Evolutionary conservation across 2,888 invertebrate genomes (phyloP), one percentile per base, ranked within the genome.

Genomic region (Nudaria mundana): DNA sequence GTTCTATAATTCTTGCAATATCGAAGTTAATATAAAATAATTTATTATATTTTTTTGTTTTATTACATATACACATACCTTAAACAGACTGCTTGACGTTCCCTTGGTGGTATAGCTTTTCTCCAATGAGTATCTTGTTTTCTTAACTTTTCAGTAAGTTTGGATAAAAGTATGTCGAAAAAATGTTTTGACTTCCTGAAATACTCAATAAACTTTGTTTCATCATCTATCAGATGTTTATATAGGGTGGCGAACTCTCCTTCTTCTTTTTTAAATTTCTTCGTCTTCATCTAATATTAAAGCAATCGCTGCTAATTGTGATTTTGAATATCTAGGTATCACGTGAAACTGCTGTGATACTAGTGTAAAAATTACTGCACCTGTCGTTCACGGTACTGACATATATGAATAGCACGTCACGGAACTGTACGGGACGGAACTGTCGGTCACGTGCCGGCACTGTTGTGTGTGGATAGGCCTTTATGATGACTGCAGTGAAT

Each of bases 91-190:
- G 30, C 30, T 20, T 18, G 30, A 30, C 30, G 30, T 30, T 30
- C 30, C 30, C 30, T 30, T 30, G 30, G 30, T 30, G 30, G 18
- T 18, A 30, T 20, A 30, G 30, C 30, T 30, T 30, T 20, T 20
- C 5, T 20, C 20, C 20, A 20, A 29, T 29, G 29, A 29, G 29
- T 29, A 29, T 29, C 29, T 29, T 29, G 29, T 29, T 29, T 29
- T 20, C 6, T 20, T 43, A 45, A 40, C 30, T 49, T 45, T 45
- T 36, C 45, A 45, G 44, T 42, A 33, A 45, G 48, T 29, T 49
- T 45, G 40, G 46, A 45, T 34, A 49, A 38, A 20, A 49, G 40
- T 43, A 50, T 46, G 45, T 46, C 44, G 31, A 46, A 44, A 50
- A 43, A 50, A 43, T 43, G 43, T 30, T 46, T 45, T 22, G 43